phyloP scores from a whole-genome alignment of 2,113 vertebrate species.

The Ageneiosus marmoratus region DNA sequence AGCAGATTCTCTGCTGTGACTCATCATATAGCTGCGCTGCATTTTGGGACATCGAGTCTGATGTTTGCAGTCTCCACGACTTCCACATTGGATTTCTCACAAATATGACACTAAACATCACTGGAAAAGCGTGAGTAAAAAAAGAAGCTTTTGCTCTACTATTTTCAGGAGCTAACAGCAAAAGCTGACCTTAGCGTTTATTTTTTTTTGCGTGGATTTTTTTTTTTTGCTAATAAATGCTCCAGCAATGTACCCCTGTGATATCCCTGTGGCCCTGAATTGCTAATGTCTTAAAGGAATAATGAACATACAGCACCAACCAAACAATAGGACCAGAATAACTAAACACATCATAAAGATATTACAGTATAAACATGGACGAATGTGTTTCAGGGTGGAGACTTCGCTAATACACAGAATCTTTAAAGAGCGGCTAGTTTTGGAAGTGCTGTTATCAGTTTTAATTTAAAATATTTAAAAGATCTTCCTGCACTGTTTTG shows the following conservation, averaged over 20 bases:
- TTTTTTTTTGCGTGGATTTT: neutral
- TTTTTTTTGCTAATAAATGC: neutral
- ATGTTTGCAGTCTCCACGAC: neutral
- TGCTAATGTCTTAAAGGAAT: neutral
- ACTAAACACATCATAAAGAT: neutral
- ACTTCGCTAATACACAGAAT: neutral
- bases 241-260: neutral
- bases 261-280: neutral
- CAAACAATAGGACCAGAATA: neutral
- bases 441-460: constrained; percentile 12
- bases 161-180: neutral
- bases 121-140: neutral
- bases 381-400: neutral
- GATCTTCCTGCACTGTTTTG: constrained; percentile 48
- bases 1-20: neutral
- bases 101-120: no score
- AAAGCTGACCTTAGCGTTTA: neutral
- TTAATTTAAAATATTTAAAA: constrained; percentile 13
- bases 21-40: neutral
- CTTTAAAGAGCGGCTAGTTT: constrained; percentile 18
- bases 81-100: neutral
- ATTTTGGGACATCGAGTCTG: neutral
- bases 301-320: neutral
- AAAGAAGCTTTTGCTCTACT: neutral
- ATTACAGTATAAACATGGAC: neutral